Conservation (phyloP, 1,140 invertebrate species). For the Drosophila littoralis region DNA sequence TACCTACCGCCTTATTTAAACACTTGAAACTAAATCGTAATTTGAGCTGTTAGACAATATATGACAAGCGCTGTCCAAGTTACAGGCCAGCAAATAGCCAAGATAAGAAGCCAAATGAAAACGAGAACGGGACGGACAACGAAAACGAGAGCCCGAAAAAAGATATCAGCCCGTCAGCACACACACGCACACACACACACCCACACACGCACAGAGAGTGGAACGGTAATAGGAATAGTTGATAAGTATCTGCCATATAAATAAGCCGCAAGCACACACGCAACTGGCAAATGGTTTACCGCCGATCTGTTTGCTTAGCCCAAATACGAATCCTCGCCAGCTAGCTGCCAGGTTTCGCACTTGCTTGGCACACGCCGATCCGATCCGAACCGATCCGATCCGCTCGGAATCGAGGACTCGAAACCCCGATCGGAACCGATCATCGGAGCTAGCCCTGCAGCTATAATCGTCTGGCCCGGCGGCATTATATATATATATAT, state of each 20-base stretch:
- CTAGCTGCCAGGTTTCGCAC: slow-evolving; percentile 71
- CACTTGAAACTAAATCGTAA: slow-evolving; percentile 81
- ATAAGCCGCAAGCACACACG: slow-evolving; percentile 46
- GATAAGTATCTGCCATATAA: slow-evolving; percentile 73
- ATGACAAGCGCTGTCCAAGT: slow-evolving; percentile 62
- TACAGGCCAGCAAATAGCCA: slow-evolving; percentile 4
- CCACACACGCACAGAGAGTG: not conserved
- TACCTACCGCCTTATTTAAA: slow-evolving; percentile 55
- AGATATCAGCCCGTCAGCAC: slow-evolving; percentile 52
- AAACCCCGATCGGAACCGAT: no score
- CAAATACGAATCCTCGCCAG: slow-evolving; percentile 34
- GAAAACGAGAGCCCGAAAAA: slow-evolving; percentile 24
- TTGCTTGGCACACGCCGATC: slow-evolving; percentile 61
- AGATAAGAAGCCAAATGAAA: slow-evolving; percentile 52
- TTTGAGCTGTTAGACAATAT: slow-evolving; percentile 81
- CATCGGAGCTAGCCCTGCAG: no score
- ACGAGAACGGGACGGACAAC: slow-evolving; percentile 18
- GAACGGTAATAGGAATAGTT: slow-evolving; percentile 31
- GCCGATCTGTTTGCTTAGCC: no score
- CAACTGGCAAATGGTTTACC: slow-evolving; percentile 22
- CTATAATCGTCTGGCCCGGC: no score
- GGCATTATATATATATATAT: no score
- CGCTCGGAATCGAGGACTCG: not conserved
- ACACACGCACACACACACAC: slow-evolving; percentile 5
- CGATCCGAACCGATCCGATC: not conserved